Evolutionary conservation across 1,140 invertebrate genomes (phyloP), one percentile per base, ranked within the genome.

Genomic region (Dendroctonus ponderosae): DNA sequence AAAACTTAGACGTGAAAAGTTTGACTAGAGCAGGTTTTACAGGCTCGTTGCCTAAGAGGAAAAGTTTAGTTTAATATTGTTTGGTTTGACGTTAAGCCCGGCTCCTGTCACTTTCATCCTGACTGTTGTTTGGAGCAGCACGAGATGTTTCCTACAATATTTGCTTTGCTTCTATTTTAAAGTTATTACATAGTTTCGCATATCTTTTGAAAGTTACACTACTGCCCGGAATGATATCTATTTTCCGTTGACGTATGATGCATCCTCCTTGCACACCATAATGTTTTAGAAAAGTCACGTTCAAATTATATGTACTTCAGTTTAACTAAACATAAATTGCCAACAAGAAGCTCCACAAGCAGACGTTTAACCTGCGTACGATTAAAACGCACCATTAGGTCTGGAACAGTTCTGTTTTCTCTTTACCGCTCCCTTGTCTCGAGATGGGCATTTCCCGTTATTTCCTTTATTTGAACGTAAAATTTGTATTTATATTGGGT

Each of bases 11-110:
- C 75, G 70, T 68, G 75, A 75, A 77, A 78, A 78, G 68, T 76
- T 78, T 77, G 68, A 60, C 71, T 71, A 74, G 67, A 74, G 66
- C 69, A 68, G 66, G 71, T 75, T 72, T 75, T 76, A 75, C 72
- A 69, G 72, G 70, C 72, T 70, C 70, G 71, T 75, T 74, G 72
- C 74, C 73, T 77, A 77, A 78, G 75, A 77, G 75, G 76, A 78
- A 78, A 78, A 78, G 72, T 78, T 77, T 76, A 74, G 72, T 78
- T 78, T 77, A 77, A 78, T 77, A 77, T 78, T 76, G 77, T 78
- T 78, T 77, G 75, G 75, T 76, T 77, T 78, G 76, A 78, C 75
- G 77, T 76, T 76, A 78, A 77, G 77, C 77, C 76, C 69, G 74
- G 74, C 68, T 77, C 77, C 75, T 77, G 77, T 78, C 77, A 78